A percentile compares a stretch with the other conserved stretches of the same genome.
Conservation (phyloP, 2,113 vertebrate species). For the Numenius arquata region DNA sequence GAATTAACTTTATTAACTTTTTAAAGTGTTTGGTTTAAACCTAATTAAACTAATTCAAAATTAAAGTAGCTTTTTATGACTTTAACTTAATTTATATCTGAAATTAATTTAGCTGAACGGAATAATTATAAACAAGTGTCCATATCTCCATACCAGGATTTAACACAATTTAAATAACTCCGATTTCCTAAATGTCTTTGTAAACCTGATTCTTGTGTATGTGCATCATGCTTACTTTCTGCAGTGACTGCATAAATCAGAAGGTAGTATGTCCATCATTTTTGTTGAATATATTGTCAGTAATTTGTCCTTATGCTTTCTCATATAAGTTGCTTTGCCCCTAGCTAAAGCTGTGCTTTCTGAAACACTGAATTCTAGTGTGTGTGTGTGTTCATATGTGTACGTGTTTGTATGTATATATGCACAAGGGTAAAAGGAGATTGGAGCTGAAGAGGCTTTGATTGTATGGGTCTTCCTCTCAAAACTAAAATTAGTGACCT, state of each 20-base stretch:
- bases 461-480: not conserved
- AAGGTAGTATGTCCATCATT: not conserved
- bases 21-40: slow-evolving; percentile 6
- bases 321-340: not conserved
- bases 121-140: not conserved
- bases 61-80: slow-evolving; percentile 11
- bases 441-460: not conserved
- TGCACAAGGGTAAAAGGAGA: not conserved
- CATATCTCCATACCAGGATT: not conserved
- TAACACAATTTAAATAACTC: not conserved
- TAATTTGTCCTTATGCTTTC: not conserved
- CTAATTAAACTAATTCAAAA: slow-evolving; percentile 31
- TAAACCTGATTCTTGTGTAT: not conserved
- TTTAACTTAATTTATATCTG: not conserved
- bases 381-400: not conserved
- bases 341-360: not conserved
- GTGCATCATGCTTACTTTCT: not conserved
- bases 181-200: not conserved
- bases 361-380: not conserved
- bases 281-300: not conserved
- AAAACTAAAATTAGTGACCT: not conserved
- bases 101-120: not conserved
- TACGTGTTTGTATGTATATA: not conserved
- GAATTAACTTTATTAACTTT: slow-evolving; percentile 18
- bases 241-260: not conserved